phyloP scores from a whole-genome alignment of 2,888 invertebrate species.

The Habrosyne pyritoides region DNA sequence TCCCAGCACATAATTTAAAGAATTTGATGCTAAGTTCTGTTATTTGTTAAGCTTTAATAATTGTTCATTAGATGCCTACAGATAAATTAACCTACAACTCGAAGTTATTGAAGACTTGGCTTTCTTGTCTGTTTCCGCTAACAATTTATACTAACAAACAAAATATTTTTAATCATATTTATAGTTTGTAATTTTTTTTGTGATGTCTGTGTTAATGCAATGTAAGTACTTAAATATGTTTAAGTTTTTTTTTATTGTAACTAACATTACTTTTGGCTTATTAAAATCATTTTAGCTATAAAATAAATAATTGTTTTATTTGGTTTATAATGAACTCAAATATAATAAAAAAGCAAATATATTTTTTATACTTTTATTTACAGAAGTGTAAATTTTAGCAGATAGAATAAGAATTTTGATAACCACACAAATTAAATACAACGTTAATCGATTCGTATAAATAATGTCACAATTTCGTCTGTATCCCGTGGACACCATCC shows the following conservation, averaged over 20 bases:
- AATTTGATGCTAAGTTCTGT: slow-evolving; percentile 4
- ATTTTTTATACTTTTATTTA: slow-evolving; percentile 63
- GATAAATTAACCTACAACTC: not conserved
- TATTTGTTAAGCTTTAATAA: slow-evolving; percentile 15
- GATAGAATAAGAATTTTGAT: slow-evolving; percentile 48
- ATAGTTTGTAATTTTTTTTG: too few species aligned
- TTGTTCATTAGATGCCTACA: not conserved
- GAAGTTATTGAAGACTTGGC: too few species aligned
- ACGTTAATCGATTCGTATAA: slow-evolving; percentile 25
- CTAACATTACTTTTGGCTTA: slow-evolving; percentile 47
- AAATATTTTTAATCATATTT: not conserved
- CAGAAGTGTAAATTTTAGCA: slow-evolving; percentile 67
- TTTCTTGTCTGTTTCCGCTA: too few species aligned
- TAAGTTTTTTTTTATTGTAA: slow-evolving; percentile 39
- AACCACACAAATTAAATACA: slow-evolving; percentile 40
- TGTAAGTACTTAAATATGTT: slow-evolving; percentile 40
- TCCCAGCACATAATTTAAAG: slow-evolving; percentile 68
- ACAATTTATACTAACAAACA: not conserved
- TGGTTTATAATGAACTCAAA: slow-evolving; percentile 6
- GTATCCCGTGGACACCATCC: not conserved
- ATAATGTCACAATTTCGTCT: not conserved
- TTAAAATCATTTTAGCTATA: slow-evolving; percentile 47
- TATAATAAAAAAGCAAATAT: slow-evolving; percentile 18
- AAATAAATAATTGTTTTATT: slow-evolving; percentile 49
- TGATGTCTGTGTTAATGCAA: slow-evolving; percentile 19